Percentiles rank a stretch among this genome's conserved stretches.
Evolutionary conservation across 64 coral and sea anemone genomes (phyloP).

Genomic region (Pocillopora verrucosa): DNA sequence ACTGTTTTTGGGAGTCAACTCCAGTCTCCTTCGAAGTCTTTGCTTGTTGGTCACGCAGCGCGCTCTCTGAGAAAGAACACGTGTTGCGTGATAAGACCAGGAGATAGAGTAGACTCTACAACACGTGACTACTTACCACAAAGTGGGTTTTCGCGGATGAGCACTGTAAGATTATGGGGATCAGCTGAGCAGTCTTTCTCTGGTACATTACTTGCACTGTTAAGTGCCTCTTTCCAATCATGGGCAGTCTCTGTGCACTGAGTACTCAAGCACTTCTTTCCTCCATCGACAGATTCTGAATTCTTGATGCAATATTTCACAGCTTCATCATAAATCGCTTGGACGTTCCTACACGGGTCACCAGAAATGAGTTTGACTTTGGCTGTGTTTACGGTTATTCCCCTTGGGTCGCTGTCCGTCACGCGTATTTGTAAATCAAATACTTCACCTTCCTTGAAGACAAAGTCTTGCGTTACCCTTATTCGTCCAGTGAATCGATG

Average conservation of each 20-base stretch:
- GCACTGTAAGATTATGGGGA: background rate
- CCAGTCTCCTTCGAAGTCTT: too few relatives aligned
- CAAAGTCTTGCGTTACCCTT: background rate
- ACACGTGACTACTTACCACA: background rate
- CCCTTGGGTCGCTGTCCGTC: slow-evolving; percentile 1
- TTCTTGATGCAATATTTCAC: background rate
- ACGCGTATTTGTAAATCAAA: slow-evolving; percentile 5
- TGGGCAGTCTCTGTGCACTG: background rate
- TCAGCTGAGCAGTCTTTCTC: background rate
- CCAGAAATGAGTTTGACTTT: background rate
- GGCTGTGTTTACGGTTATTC: slow-evolving; percentile 20
- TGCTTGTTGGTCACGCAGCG: too few relatives aligned
- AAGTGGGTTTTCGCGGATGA: background rate
- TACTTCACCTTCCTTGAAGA: slow-evolving; percentile 15
- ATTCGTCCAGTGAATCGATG: slow-evolving; percentile 21
- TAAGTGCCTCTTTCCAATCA: background rate
- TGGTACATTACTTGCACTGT: background rate
- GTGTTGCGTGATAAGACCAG: too few relatives aligned
- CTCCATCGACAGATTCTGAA: background rate
- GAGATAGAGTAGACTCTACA: background rate
- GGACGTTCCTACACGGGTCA: slow-evolving; percentile 3
- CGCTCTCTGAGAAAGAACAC: too few relatives aligned
- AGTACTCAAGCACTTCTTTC: background rate
- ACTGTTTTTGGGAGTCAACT: too few relatives aligned
- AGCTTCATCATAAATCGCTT: background rate